Evolutionary conservation across 2,113 vertebrate genomes (phyloP), one percentile per base, ranked within the genome.

Genomic region (Rallus limicola): DNA sequence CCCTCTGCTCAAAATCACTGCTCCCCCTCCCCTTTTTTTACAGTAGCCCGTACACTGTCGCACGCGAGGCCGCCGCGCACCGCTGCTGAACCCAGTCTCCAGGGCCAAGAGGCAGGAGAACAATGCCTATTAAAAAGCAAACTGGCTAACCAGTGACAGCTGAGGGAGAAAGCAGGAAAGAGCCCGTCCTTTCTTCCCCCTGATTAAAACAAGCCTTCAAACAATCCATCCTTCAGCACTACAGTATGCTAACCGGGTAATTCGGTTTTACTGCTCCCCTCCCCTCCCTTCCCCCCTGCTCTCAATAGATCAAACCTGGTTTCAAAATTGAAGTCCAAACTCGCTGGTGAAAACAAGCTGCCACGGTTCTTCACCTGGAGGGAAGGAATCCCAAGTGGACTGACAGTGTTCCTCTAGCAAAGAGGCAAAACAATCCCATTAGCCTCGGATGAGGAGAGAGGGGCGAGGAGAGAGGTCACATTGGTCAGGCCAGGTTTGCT

Each of bases 81-180:
- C 23, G 76, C 84, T 12, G 18, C 82, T 24, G 55, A 40, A 36
- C 63, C 31, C 55, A 2, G 21, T 63, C 90, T 53, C 91, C 40
- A 6, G 82, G 69, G 68, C 1, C 11, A 59, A 25, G 1, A 5
- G 28, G 46, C 53, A 40, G 53, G 58, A 71, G 77, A 92, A 81
- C 69, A 82, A 48, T 6, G 44, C 38, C 75, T 82, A 88, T 56
- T 88, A 70, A 82, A 86, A 79, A 91, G 59, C 92, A 78, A 85
- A 72, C 28, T 2, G 3, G 82, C 76, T 95, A 92, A 81, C 64
- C n/a, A 82, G 90, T 70, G 90, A 86, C 84, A 89, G 90, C 90
- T 78, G 90, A 90, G 91, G 78, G 70, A 78, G 56, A 70, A 70
- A 78, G 85, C 81, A 90, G 82, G 72, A 69, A 87, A 82, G 85